Evolutionary conservation across 2,797 vertebrate species (phyloP).

Genomic region (Pangasius sanitwongsei): DNA sequence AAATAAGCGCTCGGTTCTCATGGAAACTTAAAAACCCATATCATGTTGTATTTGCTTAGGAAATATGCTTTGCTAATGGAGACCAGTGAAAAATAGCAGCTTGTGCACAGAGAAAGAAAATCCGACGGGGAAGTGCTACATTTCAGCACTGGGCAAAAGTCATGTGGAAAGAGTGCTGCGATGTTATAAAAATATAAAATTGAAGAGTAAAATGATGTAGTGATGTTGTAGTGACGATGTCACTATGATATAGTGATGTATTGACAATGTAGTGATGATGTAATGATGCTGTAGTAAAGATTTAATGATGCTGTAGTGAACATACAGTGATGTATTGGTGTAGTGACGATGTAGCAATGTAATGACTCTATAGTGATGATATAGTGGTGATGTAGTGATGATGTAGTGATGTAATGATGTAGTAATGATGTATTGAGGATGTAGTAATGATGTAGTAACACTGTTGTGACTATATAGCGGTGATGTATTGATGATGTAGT

Average conservation of each 20-base stretch:
- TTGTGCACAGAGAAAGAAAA: background rate
- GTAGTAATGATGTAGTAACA: background rate
- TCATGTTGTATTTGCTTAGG: slow-evolving; percentile 5
- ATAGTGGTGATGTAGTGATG: background rate
- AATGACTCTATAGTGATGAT: background rate
- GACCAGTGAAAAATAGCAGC: slow-evolving; percentile 69
- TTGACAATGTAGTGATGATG: background rate
- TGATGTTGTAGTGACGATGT: background rate
- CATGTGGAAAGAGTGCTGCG: too few species aligned
- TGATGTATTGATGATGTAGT: background rate
- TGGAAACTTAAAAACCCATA: slow-evolving; percentile 63
- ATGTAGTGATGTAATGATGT: background rate
- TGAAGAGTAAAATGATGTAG: background rate
- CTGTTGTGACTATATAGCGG: background rate
- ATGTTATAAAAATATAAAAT: background rate
- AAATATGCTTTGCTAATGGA: slow-evolving; percentile 65
- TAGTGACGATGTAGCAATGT: background rate
- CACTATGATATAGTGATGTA: background rate
- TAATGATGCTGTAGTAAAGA: background rate
- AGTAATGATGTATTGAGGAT: rapidly evolving
- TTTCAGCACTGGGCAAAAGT: background rate
- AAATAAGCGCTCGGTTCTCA: slow-evolving; percentile 69
- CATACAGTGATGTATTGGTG: background rate
- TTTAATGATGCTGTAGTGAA: too few species aligned
- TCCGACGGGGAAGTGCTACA: background rate